Evolutionary conservation across 2,888 invertebrate species (phyloP), one percentile per base, ranked within the genome.

Genomic region (Troilus luridus): DNA sequence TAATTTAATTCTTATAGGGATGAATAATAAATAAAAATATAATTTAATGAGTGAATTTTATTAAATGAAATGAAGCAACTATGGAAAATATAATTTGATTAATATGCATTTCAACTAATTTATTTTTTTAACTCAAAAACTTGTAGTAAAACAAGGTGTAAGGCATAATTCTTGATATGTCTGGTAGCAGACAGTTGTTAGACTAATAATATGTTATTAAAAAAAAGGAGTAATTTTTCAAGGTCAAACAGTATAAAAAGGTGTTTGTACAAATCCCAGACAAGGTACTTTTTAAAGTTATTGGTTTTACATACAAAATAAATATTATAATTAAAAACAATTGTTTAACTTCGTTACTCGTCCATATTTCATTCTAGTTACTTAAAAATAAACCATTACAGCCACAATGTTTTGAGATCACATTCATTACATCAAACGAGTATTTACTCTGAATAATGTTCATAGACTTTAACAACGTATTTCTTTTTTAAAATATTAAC

Each of bases 401-500:
- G 8, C 9, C 17, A 77, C 0, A 77, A 41, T 77, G 19, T 19
- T 41, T 77, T 41, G 17, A 41, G 14, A 77, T 77, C 72, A 77
- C 41, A 77, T 19, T 77, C 14, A 17, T 77, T 19, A 41, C 9
- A 14, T 8, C 8, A 21, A 77, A 17, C 17, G 41, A 19, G 1
- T 77, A 77, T 8, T 58, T 58, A 85, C 27, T 92, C 91, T 11
- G 90, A 58, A 85, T 92, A 92, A 24, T 90, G 89, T 60, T 92
- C 91, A 81, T 88, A 81, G 62, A 92, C 89, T 62, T 72, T 62
- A 12, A 91, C 24, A 17, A 56, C 58, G 88, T 88, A 96, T 64
- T 94, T 94, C 91, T 95, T 94, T 90, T 94, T 95, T 67, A 97
- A 94, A 91, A 95, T 94, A 91, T 95, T 94, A 88, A 97, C 93